Base-by-base conservation (phyloP, 2,888 invertebrate genomes). In the Ormyrus thymus region DNA sequence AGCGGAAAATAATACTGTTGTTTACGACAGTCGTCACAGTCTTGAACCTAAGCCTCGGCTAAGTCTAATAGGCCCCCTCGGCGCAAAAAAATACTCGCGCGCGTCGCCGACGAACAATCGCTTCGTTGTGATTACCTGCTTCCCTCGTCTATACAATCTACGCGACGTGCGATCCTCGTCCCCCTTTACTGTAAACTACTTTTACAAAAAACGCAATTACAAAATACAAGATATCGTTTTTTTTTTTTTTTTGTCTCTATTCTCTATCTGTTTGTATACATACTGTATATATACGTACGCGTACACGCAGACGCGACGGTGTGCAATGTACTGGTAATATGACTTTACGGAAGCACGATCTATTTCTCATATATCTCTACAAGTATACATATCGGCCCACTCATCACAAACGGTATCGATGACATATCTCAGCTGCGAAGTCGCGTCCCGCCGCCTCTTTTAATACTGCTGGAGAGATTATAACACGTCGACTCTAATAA, bases 301-400 rank as follows among this genome's bases (percentile, higher is more conserved):
- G 75, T 83, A 29, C 29, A 80, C 81, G 79, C 83, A 29, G 29
- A 76, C 78, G 68, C 81, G 83, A 81, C 82, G 79, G 78, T 81
- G 83, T 82, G 81, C 53, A 81, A 76, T 78, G 53, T 64, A 64
- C 45, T 77, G 65, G 9, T 62, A 69, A 29, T 56, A 64, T 4
- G 46, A 72, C 6, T 79, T 80, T 84, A 86, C 84, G 84, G 86
- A 87, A 87, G 86, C 87, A 87, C 85, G 76, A 83, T 80, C 86
- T 87, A 87, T 84, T 72, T 78, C 4, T 29, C 29, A 29, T 83
- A 84, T 86, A 78, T 8, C 51, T 75, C 73, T 69, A 75, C 15
- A 64, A 45, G 68, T 75, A 68, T 15, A 80, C 58, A 77, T 59
- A 64, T 65, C 51, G 3, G 45, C 11, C 11, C 45, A 8, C 45